Base-by-base conservation (phyloP, 2,888 invertebrate species). In the Andrena camellia region DNA sequence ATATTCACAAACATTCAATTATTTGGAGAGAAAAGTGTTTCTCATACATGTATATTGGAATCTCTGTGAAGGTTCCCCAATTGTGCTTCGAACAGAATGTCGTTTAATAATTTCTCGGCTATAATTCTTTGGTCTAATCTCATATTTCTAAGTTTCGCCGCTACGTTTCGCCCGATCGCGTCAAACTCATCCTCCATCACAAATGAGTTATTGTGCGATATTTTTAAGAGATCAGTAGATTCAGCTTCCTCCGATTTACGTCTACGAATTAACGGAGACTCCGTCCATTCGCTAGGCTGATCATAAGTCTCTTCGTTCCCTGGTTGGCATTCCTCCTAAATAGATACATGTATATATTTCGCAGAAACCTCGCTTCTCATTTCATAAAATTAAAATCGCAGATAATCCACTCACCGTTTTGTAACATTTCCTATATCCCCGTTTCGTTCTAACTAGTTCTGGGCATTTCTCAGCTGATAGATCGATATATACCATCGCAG, bases 1-100 rank as follows among this genome's bases (percentile, higher is more conserved):
- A 70, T 67, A 60, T 71, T 52, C 29, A 60, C 52, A 35, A 35
- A 17, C 17, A 17, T 35, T 31, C 57, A 63, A 52, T 71, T 72
- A n/a, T 52, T 80, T 59, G 50, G 20, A 35, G 35, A 68, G 33
- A 33, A 62, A 35, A 23, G 59, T 48, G 2, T 50, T 7, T 66
- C 23, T 92, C 84, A 94, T 77, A 93, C 92, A 60, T 93, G 93
- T 73, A 94, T 91, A 86, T 90, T 93, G 35, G 94, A 94, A 87
- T 94, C 92, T 88, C 94, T 92, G 81, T 94, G 93, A 74, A 95
- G 92, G 74, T 92, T 94, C 20, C 94, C 94, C 57, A 95, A 88
- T 88, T 94, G 94, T 29, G 93, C 94, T 84, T 94, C 94, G 84
- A 94, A 94, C 26, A 95, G 86, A 79, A 95, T 93, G 82, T 95